phyloP scores from a whole-genome alignment of 2,113 vertebrate genomes.

The Dasyurus viverrinus region DNA sequence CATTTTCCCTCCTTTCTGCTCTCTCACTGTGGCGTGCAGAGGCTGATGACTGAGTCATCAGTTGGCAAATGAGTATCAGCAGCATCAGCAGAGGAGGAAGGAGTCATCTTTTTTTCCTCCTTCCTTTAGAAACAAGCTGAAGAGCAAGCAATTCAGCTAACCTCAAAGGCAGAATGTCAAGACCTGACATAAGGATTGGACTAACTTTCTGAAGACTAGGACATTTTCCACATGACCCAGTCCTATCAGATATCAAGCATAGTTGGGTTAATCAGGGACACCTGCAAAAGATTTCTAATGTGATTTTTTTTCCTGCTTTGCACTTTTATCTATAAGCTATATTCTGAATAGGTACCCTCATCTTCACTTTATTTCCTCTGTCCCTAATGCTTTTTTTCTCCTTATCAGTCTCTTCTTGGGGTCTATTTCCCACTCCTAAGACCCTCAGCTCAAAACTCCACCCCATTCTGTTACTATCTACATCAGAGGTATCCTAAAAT shows the following conservation, averaged over 20 bases:
- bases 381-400: neutral
- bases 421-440: neutral
- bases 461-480: neutral
- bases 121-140: neutral
- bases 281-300: neutral
- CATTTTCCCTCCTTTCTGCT: neutral
- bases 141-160: neutral
- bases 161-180: neutral
- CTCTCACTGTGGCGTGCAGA: neutral
- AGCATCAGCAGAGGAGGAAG: conserved; percentile 10
- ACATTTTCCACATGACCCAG: neutral
- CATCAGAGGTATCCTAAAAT: neutral
- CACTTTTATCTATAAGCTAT: neutral
- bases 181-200: neutral
- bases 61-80: conserved; percentile 16
- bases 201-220: neutral
- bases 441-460: neutral
- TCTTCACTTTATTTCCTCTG: neutral
- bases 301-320: neutral
- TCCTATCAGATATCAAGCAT: neutral
- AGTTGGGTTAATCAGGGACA: neutral
- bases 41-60: conserved; percentile 6
- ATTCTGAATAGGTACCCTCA: neutral
- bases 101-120: neutral
- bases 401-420: neutral